Evolutionary conservation across 2,888 invertebrate genomes (phyloP).

Genomic region (Drosophila helvetica): DNA sequence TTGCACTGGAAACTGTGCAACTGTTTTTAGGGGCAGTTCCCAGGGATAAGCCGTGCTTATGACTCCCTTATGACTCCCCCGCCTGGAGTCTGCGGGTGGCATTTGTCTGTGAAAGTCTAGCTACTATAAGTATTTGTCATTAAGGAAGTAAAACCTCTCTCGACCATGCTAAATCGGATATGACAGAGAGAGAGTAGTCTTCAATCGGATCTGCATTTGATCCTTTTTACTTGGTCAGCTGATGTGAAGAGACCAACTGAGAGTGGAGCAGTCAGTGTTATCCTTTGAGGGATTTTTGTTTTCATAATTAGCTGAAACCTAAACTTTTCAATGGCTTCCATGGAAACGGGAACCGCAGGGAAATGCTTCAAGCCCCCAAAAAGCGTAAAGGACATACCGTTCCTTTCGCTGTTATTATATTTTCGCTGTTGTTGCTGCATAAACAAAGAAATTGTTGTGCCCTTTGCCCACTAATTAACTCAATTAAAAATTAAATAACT

Average conservation of each 20-base stretch:
- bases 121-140: neutral
- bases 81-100: neutral
- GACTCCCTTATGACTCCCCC: too few relatives aligned
- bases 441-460: constrained; percentile 66
- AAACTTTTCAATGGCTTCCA: constrained; percentile 43
- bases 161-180: too few relatives aligned
- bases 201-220: neutral
- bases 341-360: constrained; percentile 39
- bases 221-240: too few relatives aligned
- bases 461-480: constrained; percentile 59
- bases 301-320: constrained; percentile 59
- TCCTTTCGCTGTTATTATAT: neutral
- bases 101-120: neutral
- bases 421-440: constrained; percentile 56
- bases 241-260: too few relatives aligned
- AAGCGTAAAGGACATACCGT: neutral
- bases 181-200: neutral
- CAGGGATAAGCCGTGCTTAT: neutral
- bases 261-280: neutral
- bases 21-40: constrained; percentile 1
- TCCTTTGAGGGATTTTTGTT: neutral
- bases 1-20: constrained; percentile 23
- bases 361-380: constrained; percentile 23
- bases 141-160: neutral
- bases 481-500: constrained; percentile 74